Evolutionary conservation across 2,888 invertebrate genomes (phyloP).

Genomic region (Apoderus coryli): DNA sequence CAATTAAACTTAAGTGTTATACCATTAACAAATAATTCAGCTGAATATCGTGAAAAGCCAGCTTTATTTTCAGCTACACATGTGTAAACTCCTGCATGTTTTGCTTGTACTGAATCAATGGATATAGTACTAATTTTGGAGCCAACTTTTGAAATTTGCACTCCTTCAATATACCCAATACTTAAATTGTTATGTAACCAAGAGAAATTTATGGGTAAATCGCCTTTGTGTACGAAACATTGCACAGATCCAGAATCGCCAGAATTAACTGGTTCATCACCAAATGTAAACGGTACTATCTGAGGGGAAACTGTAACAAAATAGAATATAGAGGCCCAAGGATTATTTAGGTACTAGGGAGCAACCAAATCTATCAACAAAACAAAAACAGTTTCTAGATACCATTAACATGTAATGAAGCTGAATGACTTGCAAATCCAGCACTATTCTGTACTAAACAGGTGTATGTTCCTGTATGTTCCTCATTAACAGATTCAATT

Average conservation of each 20-base stretch:
- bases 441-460: constrained; percentile 53
- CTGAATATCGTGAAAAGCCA: constrained; percentile 47
- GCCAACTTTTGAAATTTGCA: constrained; percentile 31
- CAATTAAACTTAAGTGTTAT: constrained; percentile 30
- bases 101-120: constrained; percentile 45
- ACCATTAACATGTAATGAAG: constrained; percentile 33
- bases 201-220: constrained; percentile 46
- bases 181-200: constrained; percentile 44
- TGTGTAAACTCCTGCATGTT: constrained; percentile 62
- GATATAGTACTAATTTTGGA: constrained; percentile 41
- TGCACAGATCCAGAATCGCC: constrained; percentile 54
- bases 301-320: constrained; percentile 31
- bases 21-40: constrained; percentile 46
- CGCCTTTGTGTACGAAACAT: constrained; percentile 57
- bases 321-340: not conserved
- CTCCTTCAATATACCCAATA: constrained; percentile 27
- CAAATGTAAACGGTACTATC: constrained; percentile 41
- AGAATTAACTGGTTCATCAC: constrained; percentile 42
- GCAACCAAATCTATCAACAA: not conserved
- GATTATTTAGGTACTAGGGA: not conserved
- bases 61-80: constrained; percentile 57
- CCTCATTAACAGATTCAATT: constrained; percentile 40
- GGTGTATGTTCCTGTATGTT: constrained; percentile 41
- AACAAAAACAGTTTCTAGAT: constrained; percentile 7
- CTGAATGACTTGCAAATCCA: constrained; percentile 51